Base-by-base conservation (phyloP, 1,140 invertebrate species). In the Helicoverpa zea region DNA sequence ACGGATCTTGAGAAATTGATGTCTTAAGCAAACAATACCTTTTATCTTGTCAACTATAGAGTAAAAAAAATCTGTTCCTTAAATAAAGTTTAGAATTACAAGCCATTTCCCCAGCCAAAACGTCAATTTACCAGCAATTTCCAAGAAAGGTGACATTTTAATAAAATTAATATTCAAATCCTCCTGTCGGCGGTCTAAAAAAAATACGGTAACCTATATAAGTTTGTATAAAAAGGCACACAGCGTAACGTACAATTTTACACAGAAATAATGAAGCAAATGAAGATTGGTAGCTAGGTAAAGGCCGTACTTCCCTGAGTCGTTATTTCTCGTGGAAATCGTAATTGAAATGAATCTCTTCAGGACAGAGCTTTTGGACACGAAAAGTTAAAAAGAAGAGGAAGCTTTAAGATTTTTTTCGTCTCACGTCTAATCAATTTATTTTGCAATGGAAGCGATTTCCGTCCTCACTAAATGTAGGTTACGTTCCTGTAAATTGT, bases 291-390 rank as follows among this genome's bases (percentile, higher is more conserved):
- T 91, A 88, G 89, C 81, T 87, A 88, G 86, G 87, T 86, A 84
- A 88, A 89, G 86, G 85, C 87, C 87, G 87, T 86, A 80, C 85
- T 87, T 88, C 78, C 86, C 84, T 59, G 83, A 85, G 85, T 86
- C 89, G 86, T 88, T 90, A 89, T 88, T 91, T 85, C 87, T 91
- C 85, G 84, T 90, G 83, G 83, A 88, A 89, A 91, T 88, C 91
- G 91, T 92, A 92, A 92, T 92, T 91, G 90, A 92, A 92, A 92
- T 90, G 88, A 92, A 92, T 92, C 89, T 90, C 82, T 85, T 59
- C 80, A 82, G 82, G 84, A 88, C 87, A 83, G 85, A 83, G 81
- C 84, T 88, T 90, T 91, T 79, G 85, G 83, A 88, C 77, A 80
- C 82, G 70, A 82, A 86, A 86, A 83, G 79, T 88, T 87, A 86